These are phyloP conservation scores for Ctenosaura bakeri DNA, from an alignment of 2,797 vertebrate genomes.

Conservation along the genomic window DNA sequence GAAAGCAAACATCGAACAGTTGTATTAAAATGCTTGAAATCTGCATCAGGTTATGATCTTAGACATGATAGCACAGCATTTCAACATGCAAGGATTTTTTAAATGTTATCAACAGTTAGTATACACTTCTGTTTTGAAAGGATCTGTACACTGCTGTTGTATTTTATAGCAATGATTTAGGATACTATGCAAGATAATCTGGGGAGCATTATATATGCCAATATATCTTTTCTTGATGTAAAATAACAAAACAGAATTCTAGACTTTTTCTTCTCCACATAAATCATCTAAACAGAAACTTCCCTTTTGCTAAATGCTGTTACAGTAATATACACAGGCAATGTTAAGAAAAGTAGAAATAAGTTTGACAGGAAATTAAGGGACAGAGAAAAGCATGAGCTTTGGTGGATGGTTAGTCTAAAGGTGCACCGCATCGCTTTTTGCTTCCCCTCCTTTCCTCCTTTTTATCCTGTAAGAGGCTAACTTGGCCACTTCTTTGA, in stretches of 20 bases:
- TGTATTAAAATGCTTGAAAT: not conserved
- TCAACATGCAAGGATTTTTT: not conserved
- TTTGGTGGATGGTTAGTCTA: too few species aligned
- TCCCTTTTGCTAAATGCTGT: not conserved
- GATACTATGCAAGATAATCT: too few species aligned
- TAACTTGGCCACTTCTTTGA: not conserved
- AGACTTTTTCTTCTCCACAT: too few species aligned
- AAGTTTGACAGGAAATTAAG: not conserved
- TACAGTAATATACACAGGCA: not conserved
- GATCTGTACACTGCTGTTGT: not conserved
- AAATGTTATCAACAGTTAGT: not conserved
- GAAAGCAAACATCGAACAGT: too few species aligned
- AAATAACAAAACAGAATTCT: too few species aligned
- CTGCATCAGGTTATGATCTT: not conserved
- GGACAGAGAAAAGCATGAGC: not conserved
- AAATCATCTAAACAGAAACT: not conserved
- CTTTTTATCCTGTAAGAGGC: not conserved
- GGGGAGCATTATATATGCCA: too few species aligned
- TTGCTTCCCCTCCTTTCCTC: too few species aligned
- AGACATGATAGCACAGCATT: too few species aligned
- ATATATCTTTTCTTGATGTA: too few species aligned
- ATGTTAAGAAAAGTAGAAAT: not conserved
- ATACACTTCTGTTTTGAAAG: not conserved
- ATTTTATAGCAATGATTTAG: not conserved
- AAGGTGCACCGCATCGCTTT: too few species aligned